A percentile compares a stretch with the other conserved stretches of the same genome.
Evolutionary conservation across 2,888 invertebrate genomes (phyloP).

Genomic region (Euzetes globulus): DNA sequence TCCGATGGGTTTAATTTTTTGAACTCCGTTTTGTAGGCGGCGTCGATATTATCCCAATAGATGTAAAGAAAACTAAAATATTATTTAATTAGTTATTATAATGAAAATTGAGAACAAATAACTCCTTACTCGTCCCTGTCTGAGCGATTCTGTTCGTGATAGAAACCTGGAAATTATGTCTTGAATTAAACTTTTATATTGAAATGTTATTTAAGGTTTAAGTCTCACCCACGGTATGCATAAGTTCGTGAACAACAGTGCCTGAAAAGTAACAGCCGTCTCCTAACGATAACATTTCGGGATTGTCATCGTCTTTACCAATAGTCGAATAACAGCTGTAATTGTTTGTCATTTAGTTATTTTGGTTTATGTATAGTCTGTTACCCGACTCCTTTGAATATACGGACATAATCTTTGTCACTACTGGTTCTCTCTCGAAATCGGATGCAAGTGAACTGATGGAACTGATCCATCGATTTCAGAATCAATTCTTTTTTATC

Average conservation of each 20-base stretch:
- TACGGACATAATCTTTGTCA: constrained; percentile 26
- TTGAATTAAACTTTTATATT: neutral
- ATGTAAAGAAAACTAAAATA: constrained; percentile 24
- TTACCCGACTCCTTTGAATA: constrained; percentile 35
- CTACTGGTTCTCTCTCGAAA: constrained; percentile 22
- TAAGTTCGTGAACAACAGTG: constrained; percentile 32
- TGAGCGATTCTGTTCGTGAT: constrained; percentile 33
- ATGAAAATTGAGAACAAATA: no score
- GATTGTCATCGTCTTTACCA: constrained; percentile 29
- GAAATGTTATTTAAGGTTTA: no score
- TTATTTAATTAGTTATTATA: neutral
- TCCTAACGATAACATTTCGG: constrained; percentile 28
- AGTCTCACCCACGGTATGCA: constrained; percentile 32
- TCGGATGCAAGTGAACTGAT: constrained; percentile 15
- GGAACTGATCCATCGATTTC: constrained; percentile 26
- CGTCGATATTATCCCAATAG: constrained; percentile 28
- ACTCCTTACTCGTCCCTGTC: constrained; percentile 29
- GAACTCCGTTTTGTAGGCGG: constrained; percentile 8
- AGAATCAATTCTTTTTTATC: constrained; percentile 2
- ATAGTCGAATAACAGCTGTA: constrained; percentile 27
- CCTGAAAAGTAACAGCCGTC: constrained; percentile 32
- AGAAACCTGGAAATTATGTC: constrained; percentile 6
- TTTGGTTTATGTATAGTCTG: neutral
- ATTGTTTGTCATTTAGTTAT: neutral
- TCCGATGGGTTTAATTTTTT: constrained; percentile 12